Percentiles rank a stretch among this genome's conserved stretches.
These are phyloP conservation scores for Heliconius cydno DNA, from an alignment of 2,888 invertebrate genomes.

Conservation along the genomic window DNA sequence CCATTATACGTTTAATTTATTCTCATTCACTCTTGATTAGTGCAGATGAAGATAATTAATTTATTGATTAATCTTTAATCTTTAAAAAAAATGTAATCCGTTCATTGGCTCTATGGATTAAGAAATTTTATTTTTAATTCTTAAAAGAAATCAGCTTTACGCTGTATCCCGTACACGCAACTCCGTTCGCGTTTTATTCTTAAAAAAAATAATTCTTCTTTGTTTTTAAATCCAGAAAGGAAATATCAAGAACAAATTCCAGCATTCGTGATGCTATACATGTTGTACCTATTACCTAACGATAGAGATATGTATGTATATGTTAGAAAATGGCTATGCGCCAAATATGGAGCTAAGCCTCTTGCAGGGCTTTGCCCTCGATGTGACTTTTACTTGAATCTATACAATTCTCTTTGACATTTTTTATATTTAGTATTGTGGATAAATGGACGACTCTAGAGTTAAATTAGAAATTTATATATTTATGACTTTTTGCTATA, in stretches of 20 bases:
- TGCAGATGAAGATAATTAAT: conserved; percentile 32
- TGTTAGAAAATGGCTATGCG: conserved; percentile 22
- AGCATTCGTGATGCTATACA: neutral
- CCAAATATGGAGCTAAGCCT: conserved; percentile 8
- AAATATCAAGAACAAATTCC: neutral
- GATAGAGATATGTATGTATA: neutral
- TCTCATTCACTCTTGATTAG: conserved; percentile 42
- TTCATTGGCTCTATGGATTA: neutral
- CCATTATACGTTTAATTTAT: conserved; percentile 41
- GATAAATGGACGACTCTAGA: neutral
- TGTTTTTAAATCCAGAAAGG: neutral
- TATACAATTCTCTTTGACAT: conserved; percentile 5
- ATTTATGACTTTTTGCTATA: too few relatives aligned
- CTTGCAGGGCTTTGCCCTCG: conserved; percentile 21
- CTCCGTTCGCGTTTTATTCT: too few relatives aligned
- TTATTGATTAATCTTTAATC: neutral
- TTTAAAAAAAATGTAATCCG: neutral
- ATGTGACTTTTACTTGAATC: conserved; percentile 18
- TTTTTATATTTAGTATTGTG: conserved; percentile 6
- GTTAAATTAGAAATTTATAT: neutral
- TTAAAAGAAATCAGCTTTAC: too few relatives aligned
- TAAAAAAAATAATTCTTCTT: neutral
- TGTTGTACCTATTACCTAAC: neutral
- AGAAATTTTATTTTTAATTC: neutral
- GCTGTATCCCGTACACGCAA: too few relatives aligned